Evolutionary conservation across 2,113 vertebrate genomes (phyloP), one percentile per base, ranked within the genome.

Genomic region (Nicator chloris): DNA sequence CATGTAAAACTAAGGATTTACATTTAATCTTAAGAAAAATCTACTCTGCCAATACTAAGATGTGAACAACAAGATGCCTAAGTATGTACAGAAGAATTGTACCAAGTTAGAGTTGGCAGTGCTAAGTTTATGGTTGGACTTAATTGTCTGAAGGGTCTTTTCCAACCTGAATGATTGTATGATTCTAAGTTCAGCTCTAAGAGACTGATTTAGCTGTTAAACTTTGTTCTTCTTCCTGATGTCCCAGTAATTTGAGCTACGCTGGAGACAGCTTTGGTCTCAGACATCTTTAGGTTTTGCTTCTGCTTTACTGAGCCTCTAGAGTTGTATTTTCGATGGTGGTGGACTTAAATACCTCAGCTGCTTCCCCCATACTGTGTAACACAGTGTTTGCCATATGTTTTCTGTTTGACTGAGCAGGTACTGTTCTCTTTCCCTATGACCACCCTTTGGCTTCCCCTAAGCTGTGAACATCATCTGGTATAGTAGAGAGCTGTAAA

Each of bases 361-460:
- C 53, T 57, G 15, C 40, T 90, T 88, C 20, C 30, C 31, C 37
- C 22, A 0, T 47, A 7, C 19, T 27, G 27, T 44, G 47, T 44
- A 64, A 31, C 26, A 30, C 10, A 68, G 51, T 22, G 26, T 79
- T 84, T 91, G 35, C 37, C 13, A 9, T 76, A 93, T 3, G 1
- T 61, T 95, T 82, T 85, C 86, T 63, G 27, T 87, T 49, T 87
- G 70, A 69, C 44, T 61, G 53, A 42, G 54, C 66, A 82, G 57
- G 44, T 85, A 14, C 51, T 63, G 11, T 57, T 70, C 6, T 1
- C 49, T 57, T 87, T 69, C 28, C 24, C 22, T 17, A 15, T 7
- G 3, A 53, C 19, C n/a, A 31, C 39, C 30, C 27, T 75, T 85
- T 31, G 30, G 51, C 49, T 90, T 82, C 59, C 17, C 59, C 57